These are phyloP conservation scores for Protula sp. DNA, from an alignment of 2,888 invertebrate genomes.

Conservation along the genomic window DNA sequence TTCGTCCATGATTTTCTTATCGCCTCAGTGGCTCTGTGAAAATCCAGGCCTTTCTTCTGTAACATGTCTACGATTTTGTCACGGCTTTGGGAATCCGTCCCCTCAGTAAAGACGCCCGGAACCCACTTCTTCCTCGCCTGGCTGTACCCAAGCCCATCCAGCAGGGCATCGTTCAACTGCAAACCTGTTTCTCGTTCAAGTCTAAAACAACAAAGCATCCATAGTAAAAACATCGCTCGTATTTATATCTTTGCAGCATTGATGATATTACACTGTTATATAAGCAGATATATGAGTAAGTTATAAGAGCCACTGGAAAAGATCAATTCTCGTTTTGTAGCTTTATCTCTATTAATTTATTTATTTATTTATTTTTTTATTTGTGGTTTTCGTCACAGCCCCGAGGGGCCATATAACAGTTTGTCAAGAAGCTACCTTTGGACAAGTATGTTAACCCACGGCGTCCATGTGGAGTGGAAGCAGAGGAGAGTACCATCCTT, in stretches of 20 bases:
- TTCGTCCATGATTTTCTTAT: background rate
- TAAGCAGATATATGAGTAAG: no score
- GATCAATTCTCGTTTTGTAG: no score
- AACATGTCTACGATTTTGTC: slow-evolving; percentile 44
- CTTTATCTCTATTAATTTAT: no score
- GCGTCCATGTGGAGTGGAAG: slow-evolving; percentile 53
- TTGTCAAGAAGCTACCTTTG: slow-evolving; percentile 34
- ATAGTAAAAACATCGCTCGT: no score
- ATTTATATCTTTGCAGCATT: no score
- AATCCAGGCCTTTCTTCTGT: slow-evolving; percentile 3
- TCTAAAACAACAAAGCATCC: slow-evolving; percentile 44
- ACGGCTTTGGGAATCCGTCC: slow-evolving; percentile 48
- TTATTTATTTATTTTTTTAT: no score
- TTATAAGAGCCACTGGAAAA: no score
- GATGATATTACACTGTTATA: no score
- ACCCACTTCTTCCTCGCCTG: slow-evolving; percentile 34
- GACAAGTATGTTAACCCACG: slow-evolving; percentile 50
- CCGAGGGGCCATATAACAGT: no score
- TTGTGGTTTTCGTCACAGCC: no score
- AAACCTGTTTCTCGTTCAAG: slow-evolving; percentile 49
- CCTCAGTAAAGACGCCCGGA: slow-evolving; percentile 53
- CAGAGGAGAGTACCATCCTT: slow-evolving; percentile 56
- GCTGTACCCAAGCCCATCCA: slow-evolving; percentile 49
- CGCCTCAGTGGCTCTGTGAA: slow-evolving; percentile 11
- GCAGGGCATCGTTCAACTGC: slow-evolving; percentile 41